Conservation (phyloP, 2,888 invertebrate species). For the Mythimna impura region DNA sequence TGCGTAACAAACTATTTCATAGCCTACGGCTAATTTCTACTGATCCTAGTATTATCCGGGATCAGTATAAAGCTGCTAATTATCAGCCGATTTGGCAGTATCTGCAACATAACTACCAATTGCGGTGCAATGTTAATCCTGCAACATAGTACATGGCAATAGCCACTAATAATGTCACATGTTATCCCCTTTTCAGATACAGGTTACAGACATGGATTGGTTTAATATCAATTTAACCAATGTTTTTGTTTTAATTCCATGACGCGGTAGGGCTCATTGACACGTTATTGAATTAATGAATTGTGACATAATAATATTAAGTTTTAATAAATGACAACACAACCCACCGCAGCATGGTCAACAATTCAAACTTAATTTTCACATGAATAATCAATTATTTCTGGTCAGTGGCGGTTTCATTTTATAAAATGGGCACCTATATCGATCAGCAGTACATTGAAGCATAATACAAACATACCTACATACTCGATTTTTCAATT, state of each 20-base stretch:
- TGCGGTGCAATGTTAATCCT: conserved; percentile 24
- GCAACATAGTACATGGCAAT: background rate
- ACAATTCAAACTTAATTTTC: conserved; percentile 39
- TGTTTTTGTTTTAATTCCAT: conserved; percentile 33
- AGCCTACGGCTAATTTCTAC: conserved; percentile 3
- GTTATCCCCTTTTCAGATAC: conserved; percentile 8
- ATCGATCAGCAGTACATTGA: background rate
- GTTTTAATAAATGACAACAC: conserved; percentile 22
- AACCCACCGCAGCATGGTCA: conserved; percentile 15
- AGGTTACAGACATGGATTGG: background rate
- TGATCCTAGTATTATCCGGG: conserved; percentile 13
- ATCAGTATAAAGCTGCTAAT: conserved; percentile 19
- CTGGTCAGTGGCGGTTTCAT: conserved; percentile 5
- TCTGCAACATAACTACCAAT: conserved; percentile 27
- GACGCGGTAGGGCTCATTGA: conserved; percentile 12
- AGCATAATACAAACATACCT: background rate
- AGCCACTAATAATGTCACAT: conserved; percentile 9
- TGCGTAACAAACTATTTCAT: conserved; percentile 1
- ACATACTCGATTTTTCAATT: background rate
- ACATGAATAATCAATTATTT: conserved; percentile 38
- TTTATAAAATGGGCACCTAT: background rate
- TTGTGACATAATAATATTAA: conserved; percentile 24
- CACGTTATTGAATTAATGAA: conserved; percentile 35
- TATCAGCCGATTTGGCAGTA: conserved; percentile 33
- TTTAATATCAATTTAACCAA: conserved; percentile 11